phyloP scores from a whole-genome alignment of 1,140 invertebrate species.

The Drosophila kepulauana region DNA sequence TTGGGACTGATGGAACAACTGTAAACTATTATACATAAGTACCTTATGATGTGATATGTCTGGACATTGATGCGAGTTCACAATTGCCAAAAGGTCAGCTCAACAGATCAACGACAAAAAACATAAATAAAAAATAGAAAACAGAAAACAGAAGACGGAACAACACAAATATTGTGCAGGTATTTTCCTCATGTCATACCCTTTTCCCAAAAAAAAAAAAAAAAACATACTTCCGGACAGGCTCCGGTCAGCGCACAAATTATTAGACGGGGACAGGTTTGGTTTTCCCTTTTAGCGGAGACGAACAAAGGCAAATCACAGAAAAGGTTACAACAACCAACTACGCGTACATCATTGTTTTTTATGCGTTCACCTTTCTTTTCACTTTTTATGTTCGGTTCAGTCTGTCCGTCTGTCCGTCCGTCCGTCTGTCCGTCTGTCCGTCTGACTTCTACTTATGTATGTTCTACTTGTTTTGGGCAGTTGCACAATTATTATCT shows the following conservation, averaged over 20 bases:
- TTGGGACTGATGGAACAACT: slow-evolving; percentile 3
- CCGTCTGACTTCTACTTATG: slow-evolving; percentile 13
- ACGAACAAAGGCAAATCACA: slow-evolving; percentile 16
- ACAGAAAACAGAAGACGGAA: slow-evolving; percentile 10
- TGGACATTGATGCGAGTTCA: slow-evolving; percentile 12
- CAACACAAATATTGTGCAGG: slow-evolving; percentile 11
- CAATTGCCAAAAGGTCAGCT: slow-evolving; percentile 15
- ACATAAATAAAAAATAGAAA: neutral
- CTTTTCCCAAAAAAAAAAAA: slow-evolving; percentile 11
- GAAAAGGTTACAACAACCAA: slow-evolving; percentile 34
- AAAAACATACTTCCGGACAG: slow-evolving; percentile 5
- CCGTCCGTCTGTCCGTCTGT: neutral
- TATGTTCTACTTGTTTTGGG: slow-evolving; percentile 33
- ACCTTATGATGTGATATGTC: slow-evolving; percentile 43
- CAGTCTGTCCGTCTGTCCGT: neutral
- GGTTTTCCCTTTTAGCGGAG: slow-evolving; percentile 4
- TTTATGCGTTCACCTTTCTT: slow-evolving; percentile 45
- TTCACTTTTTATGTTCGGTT: slow-evolving; percentile 29
- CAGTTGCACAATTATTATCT: slow-evolving; percentile 56
- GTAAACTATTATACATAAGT: slow-evolving; percentile 12
- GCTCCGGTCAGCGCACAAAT: slow-evolving; percentile 19
- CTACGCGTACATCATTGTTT: slow-evolving; percentile 26
- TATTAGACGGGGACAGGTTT: neutral
- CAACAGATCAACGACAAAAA: slow-evolving; percentile 1
- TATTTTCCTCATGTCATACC: slow-evolving; percentile 35